Evolutionary conservation across 2,113 vertebrate genomes (phyloP), one percentile per base, ranked within the genome.

Genomic region (Chamaetylas fuelleborni): DNA sequence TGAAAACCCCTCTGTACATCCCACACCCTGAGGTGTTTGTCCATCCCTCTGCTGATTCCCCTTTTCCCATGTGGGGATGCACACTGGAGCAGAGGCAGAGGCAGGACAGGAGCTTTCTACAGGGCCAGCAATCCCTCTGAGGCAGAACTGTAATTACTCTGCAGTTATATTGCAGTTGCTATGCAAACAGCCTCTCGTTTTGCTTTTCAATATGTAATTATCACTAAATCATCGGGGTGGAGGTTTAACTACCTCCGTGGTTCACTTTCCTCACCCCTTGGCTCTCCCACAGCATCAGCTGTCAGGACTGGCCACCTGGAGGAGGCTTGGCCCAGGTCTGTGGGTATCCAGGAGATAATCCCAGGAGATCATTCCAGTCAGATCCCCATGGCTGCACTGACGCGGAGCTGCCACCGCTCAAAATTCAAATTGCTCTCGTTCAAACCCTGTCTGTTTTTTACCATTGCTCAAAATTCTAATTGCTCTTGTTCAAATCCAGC

Each of bases 191-290:
- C 51, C 1, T 0, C 78, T 87, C 14, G 0, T 47, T 94, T 74
- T 67, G 65, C 87, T 95, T 89, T 92, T 79, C 87, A 88, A 11
- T 24, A 9, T 56, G 88, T 42, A 91, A 96, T 95, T 96, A 95
- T 69, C 87, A 34, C 87, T 90, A 95, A 94, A 93, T 93, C 87
- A 72, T 76, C 17, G 2, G 90, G 92, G 90, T 90, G 92, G 92
- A 79, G 87, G 84, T 93, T 95, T 74, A 42, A 40, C 87, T 42
- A 26, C 90, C 74, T 81, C 13, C 81, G 25, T 60, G 15, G 0
- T 80, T 87, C 72, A 2, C 57, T 79, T 74, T 48, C 73, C 57
- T 50, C 36, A 2, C 50, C 51, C 42, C 65, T 62, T 26, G 67
- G 64, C 2, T 0, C 45, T 86, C 69, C 62, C 7, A 0, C 9